Evolutionary conservation across 1,140 invertebrate genomes (phyloP).

Genomic region (Atopsyche davidsoni): DNA sequence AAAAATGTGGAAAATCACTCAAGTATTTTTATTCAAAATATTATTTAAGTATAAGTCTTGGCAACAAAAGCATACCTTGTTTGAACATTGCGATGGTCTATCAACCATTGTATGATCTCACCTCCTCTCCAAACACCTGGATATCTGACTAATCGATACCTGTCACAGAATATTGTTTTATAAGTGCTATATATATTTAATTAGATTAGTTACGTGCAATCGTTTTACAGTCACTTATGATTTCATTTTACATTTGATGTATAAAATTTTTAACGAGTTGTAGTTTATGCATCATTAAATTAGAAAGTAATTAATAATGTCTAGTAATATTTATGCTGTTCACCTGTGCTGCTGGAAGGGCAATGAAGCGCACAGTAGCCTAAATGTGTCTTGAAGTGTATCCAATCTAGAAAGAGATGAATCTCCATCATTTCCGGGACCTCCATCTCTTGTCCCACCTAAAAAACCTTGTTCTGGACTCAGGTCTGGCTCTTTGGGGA

Average conservation of each 20-base stretch:
- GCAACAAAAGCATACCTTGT: slow-evolving; percentile 47
- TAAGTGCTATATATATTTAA: no score
- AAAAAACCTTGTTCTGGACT: slow-evolving; percentile 24
- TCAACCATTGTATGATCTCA: slow-evolving; percentile 44
- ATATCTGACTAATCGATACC: slow-evolving; percentile 43
- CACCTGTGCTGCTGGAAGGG: slow-evolving; percentile 44
- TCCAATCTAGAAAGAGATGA: slow-evolving; percentile 32
- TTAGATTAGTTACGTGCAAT: no score
- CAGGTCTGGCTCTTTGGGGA: slow-evolving; percentile 9
- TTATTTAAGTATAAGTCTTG: no score
- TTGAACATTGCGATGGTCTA: slow-evolving; percentile 40
- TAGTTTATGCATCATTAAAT: not conserved
- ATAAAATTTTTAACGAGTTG: no score
- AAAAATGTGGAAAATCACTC: no score
- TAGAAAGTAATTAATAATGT: no score
- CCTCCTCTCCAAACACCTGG: slow-evolving; percentile 44
- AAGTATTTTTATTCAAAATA: no score
- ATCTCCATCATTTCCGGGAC: slow-evolving; percentile 33
- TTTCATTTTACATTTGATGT: no score
- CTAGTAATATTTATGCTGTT: no score
- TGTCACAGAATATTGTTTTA: no score
- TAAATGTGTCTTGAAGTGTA: slow-evolving; percentile 35
- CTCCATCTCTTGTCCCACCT: slow-evolving; percentile 20
- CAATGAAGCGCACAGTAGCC: slow-evolving; percentile 36
- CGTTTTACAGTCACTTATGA: no score